Evolutionary conservation across 2,888 invertebrate species (phyloP).

Genomic region (Catotricha subobsoleta): DNA sequence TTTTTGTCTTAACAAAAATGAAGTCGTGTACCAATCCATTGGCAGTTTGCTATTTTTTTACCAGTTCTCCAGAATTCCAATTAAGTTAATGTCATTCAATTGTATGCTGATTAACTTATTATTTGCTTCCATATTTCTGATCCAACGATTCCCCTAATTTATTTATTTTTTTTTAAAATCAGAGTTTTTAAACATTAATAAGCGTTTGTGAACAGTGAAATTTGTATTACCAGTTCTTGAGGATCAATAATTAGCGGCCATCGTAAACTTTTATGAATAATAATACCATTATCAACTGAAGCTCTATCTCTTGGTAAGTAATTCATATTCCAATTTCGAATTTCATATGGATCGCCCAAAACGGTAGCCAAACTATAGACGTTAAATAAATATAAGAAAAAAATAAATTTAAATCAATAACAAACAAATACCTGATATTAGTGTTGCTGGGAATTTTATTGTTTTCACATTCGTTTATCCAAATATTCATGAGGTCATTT

Average conservation of each 20-base stretch:
- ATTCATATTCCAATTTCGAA: conserved; percentile 75
- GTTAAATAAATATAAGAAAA: conserved; percentile 23
- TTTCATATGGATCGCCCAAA: conserved; percentile 68
- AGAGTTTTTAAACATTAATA: no score
- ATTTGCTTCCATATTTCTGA: conserved; percentile 66
- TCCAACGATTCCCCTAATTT: conserved; percentile 70
- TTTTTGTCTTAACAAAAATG: no score
- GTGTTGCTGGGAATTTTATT: conserved; percentile 52
- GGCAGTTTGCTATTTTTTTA: conserved; percentile 21
- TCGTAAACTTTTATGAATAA: conserved; percentile 62
- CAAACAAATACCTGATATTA: conserved; percentile 36
- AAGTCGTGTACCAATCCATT: no score
- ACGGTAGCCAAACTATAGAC: conserved; percentile 51
- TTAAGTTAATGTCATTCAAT: conserved; percentile 54
- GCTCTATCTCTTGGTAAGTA: conserved; percentile 75
- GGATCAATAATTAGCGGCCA: conserved; percentile 93
- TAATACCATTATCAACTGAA: conserved; percentile 82
- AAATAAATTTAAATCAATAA: conserved; percentile 15
- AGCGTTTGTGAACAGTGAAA: no score
- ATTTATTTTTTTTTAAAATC: no score
- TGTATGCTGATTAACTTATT: conserved; percentile 62
- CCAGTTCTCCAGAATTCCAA: conserved; percentile 58
- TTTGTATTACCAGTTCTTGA: conserved; percentile 77
- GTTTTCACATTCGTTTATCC: conserved; percentile 48
- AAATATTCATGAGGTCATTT: conserved; percentile 42